Percentiles rank a stretch among this genome's conserved stretches.
phyloP scores from a whole-genome alignment of 1,140 invertebrate genomes.

The Schmidtea mediterranea region DNA sequence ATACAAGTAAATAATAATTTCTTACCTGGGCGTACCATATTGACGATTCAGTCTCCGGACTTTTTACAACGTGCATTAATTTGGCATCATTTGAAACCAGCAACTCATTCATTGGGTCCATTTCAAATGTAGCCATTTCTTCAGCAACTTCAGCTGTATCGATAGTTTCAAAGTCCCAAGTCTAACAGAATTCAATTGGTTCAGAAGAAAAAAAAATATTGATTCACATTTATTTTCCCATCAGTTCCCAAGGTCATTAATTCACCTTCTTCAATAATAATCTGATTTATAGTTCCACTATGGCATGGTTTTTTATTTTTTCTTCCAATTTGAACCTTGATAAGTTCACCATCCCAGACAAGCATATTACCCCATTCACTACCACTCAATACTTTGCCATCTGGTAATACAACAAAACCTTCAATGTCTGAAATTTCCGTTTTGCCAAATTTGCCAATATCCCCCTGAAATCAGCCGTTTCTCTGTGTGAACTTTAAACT shows the following conservation, averaged over 20 bases:
- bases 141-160: conserved; percentile 48
- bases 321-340: conserved; percentile 34
- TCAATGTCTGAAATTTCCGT: conserved; percentile 62
- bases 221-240: conserved; percentile 38
- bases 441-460: conserved; percentile 62
- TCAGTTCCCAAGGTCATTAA: conserved; percentile 40
- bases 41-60: conserved; percentile 18
- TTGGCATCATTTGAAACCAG: conserved; percentile 26
- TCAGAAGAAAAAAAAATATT: not conserved
- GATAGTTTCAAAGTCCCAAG: conserved; percentile 61
- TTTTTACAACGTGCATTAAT: conserved; percentile 33
- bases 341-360: conserved; percentile 55
- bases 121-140: conserved; percentile 44
- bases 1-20: conserved; percentile 6
- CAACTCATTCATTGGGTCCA: conserved; percentile 53
- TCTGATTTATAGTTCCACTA: conserved; percentile 39
- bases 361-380: conserved; percentile 63
- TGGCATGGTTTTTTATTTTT: conserved; percentile 39
- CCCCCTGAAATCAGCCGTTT: too few relatives aligned
- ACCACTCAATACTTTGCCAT: conserved; percentile 56
- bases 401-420: conserved; percentile 49
- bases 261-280: conserved; percentile 38
- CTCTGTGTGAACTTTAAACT: too few relatives aligned
- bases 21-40: conserved; percentile 35
- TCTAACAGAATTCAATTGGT: conserved; percentile 15